Percentiles rank a stretch among this genome's conserved stretches.
phyloP scores from a whole-genome alignment of 2,888 invertebrate species.

The Unio delphinus region DNA sequence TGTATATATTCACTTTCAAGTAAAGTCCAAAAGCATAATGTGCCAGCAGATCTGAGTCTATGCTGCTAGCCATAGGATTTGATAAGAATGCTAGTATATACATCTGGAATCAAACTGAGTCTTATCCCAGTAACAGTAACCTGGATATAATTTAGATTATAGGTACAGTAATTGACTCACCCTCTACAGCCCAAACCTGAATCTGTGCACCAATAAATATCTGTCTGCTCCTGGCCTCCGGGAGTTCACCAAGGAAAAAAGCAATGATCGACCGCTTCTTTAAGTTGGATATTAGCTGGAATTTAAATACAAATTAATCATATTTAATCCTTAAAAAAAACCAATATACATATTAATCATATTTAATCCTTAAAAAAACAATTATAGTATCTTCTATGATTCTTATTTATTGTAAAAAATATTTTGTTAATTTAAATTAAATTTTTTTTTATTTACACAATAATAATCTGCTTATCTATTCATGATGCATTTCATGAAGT shows the following conservation, averaged over 20 bases:
- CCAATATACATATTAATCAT: background rate
- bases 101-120: too few species aligned
- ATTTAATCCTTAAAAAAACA: background rate
- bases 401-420: too few species aligned
- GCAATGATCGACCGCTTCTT: slow-evolving; percentile 81
- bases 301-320: slow-evolving; percentile 6
- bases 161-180: slow-evolving; percentile 56
- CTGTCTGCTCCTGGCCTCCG: slow-evolving; percentile 81
- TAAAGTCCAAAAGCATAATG: too few species aligned
- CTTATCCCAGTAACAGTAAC: too few species aligned
- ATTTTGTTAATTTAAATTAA: too few species aligned
- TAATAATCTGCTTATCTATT: too few species aligned
- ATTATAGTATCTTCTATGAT: background rate
- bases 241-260: slow-evolving; percentile 83
- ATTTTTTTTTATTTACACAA: too few species aligned
- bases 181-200: slow-evolving; percentile 82
- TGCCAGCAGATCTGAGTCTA: too few species aligned
- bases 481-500: too few species aligned
- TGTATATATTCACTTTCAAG: too few species aligned
- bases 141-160: background rate
- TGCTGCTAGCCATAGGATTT: too few species aligned
- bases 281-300: slow-evolving; percentile 40
- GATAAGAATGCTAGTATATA: too few species aligned
- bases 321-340: background rate
- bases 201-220: slow-evolving; percentile 73